Evolutionary conservation across 2,888 invertebrate genomes (phyloP), one percentile per base, ranked within the genome.

Genomic region (Rhabditoides inermis): DNA sequence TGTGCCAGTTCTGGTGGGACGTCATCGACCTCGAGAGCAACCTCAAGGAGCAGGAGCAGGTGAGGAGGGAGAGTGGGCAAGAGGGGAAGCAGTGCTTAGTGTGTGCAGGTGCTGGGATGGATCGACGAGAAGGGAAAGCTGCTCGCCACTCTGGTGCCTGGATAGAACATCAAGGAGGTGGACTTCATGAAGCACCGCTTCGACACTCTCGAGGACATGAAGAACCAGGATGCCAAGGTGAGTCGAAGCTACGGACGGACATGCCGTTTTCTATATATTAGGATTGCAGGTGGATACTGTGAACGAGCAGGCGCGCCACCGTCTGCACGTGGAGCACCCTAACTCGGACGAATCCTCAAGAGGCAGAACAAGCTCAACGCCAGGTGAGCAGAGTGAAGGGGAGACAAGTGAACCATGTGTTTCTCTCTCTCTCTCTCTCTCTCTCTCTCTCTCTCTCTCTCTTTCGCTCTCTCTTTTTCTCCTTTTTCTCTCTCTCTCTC

Each of bases 1-100:
- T 99, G 68, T 98, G 95, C 94, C 95, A 98, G 81, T 98, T 98
- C 86, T 95, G 94, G 81, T 98, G 95, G 94, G 98, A 99, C 79
- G 92, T 95, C 85, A 91, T 95, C 23, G 98, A 99, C 73, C 92
- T 98, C 79, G 79, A 80, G 66, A 78, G 79, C 54, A 79, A 80
- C 77, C 79, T 81, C 68, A 77, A 77, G 55, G 81, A 82, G 69
- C 81, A 80, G 55, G 75, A 73, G 50, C 75, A 77, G 54, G 73
- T 72, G 23, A 18, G n/a, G 10, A 15, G 22, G 10, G 23, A 25
- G 22, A 40, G 15, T 40, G n/a, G n/a, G n/a, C n/a, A n/a, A n/a
- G n/a, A n/a, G n/a, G n/a, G n/a, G n/a, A n/a, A n/a, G n/a, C n/a
- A n/a, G n/a, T n/a, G n/a, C n/a, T n/a, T n/a, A n/a, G n/a, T n/a